These are phyloP conservation scores for Yasuhikotakia modesta DNA, from an alignment of 2,797 vertebrate genomes.

Conservation along the genomic window DNA sequence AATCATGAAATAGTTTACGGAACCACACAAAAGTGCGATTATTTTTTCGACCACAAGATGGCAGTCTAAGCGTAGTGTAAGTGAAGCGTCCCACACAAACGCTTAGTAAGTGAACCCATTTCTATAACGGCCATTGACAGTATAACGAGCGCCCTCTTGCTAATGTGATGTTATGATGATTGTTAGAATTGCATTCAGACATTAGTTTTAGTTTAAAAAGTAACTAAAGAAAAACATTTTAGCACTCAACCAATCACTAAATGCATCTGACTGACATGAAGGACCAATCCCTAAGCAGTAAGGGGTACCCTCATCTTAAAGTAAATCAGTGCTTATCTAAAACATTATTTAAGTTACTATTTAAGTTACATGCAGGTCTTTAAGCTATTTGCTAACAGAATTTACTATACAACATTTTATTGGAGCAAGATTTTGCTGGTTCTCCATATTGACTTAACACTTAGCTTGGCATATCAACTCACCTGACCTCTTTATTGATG, in stretches of 20 bases:
- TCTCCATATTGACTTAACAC: background rate
- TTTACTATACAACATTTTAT: background rate
- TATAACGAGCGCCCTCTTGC: conserved; percentile 17
- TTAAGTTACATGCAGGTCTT: background rate
- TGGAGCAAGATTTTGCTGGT: background rate
- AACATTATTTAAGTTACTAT: background rate
- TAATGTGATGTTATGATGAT: conserved; percentile 25
- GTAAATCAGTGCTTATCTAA: conserved; percentile 1
- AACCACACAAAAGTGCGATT: background rate
- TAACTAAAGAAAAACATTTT: background rate
- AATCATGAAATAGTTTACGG: background rate
- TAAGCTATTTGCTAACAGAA: background rate
- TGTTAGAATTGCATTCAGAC: conserved; percentile 1
- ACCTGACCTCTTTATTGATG: conserved; percentile 4
- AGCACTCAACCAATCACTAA: conserved; percentile 11
- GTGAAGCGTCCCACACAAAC: background rate
- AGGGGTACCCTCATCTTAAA: background rate
- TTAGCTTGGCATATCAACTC: background rate
- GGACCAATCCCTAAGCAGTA: background rate
- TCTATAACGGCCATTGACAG: background rate
- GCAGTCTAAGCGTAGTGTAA: conserved; percentile 38
- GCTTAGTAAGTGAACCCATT: background rate
- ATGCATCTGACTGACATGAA: background rate
- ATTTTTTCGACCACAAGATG: conserved; percentile 54
- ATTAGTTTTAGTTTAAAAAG: background rate